A percentile compares a stretch with the other conserved stretches of the same genome.
Conservation (phyloP, 2,888 invertebrate species). For the Mamestra brassicae region DNA sequence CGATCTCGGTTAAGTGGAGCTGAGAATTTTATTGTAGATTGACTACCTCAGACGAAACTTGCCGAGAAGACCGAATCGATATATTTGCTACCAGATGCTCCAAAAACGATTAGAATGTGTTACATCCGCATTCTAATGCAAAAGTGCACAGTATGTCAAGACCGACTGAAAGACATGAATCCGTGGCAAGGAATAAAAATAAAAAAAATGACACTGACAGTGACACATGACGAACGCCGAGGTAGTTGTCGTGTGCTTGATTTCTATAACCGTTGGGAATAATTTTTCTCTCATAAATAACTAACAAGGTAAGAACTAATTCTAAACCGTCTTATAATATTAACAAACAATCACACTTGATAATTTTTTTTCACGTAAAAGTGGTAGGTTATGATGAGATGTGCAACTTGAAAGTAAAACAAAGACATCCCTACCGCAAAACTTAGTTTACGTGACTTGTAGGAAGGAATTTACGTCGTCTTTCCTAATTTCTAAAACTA, state of each 20-base stretch:
- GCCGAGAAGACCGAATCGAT: too few relatives aligned
- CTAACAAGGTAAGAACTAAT: slow-evolving; percentile 27
- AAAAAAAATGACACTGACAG: slow-evolving; percentile 12
- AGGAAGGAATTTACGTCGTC: slow-evolving; percentile 6
- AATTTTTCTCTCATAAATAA: slow-evolving; percentile 1
- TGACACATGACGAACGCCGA: slow-evolving; percentile 25
- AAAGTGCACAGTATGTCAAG: too few relatives aligned
- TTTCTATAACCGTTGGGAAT: slow-evolving; percentile 19
- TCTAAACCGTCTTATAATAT: background rate
- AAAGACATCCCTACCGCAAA: slow-evolving; percentile 41
- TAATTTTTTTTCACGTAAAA: background rate
- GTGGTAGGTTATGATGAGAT: background rate
- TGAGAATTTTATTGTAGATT: too few relatives aligned
- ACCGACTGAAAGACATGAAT: too few relatives aligned
- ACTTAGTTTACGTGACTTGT: slow-evolving; percentile 42
- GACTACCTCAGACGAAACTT: too few relatives aligned
- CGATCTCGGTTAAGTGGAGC: too few relatives aligned
- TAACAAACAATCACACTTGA: background rate
- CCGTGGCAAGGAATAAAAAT: too few relatives aligned
- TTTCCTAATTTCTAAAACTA: slow-evolving; percentile 26
- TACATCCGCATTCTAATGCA: too few relatives aligned
- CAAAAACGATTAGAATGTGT: too few relatives aligned
- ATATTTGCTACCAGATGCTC: too few relatives aligned
- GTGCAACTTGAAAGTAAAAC: slow-evolving; percentile 13
- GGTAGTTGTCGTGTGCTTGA: slow-evolving; percentile 16